Base-by-base conservation (phyloP, 1,140 invertebrate genomes). In the Drosophila miranda region DNA sequence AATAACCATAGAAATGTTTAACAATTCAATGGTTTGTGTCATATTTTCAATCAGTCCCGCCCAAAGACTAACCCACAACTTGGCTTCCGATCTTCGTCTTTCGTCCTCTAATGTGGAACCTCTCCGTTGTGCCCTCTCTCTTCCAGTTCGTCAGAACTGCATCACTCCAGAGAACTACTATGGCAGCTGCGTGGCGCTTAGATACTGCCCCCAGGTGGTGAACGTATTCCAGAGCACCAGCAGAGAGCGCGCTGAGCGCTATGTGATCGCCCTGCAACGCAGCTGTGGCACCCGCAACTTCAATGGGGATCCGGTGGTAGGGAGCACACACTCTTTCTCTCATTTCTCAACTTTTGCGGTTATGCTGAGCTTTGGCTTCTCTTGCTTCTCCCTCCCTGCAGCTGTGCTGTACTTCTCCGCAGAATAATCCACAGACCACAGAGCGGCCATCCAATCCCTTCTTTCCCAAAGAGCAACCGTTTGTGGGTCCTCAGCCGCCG, bases 141-240 rank as follows among this genome's bases (percentile, higher is more conserved):
- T 51, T 59, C 6, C 41, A 87, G 83, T 66, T 54, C 78, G 83
- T 0, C 75, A 82, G 63, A 67, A 89, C 58, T 90, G 89, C 63
- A 58, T 89, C 9, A 89, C 86, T 7, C 89, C 89, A 6, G 89
- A 90, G 49, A 88, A 86, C 41, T 89, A 86, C 51, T 84, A 88
- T 50, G 89, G 89, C 16, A 78, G 66, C 16, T 90, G 89, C 64
- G 82, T 90, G 51, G 51, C 52, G 3, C 66, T 90, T 6, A 88
- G 48, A 50, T 88, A 75, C 52, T 90, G 89, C 42, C 89, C 89
- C 28, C 86, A 90, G 66, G 83, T 75, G 51, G 53, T 55, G 6
- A 75, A 90, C 55, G 57, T 86, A 8, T 90, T 89, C 53, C 63
- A 88, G 57, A 16, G 42, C 9, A 56, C 63, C 26, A 79, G 71